Evolutionary conservation across 1,140 invertebrate genomes (phyloP).

Genomic region (Frieseomelitta varia): DNA sequence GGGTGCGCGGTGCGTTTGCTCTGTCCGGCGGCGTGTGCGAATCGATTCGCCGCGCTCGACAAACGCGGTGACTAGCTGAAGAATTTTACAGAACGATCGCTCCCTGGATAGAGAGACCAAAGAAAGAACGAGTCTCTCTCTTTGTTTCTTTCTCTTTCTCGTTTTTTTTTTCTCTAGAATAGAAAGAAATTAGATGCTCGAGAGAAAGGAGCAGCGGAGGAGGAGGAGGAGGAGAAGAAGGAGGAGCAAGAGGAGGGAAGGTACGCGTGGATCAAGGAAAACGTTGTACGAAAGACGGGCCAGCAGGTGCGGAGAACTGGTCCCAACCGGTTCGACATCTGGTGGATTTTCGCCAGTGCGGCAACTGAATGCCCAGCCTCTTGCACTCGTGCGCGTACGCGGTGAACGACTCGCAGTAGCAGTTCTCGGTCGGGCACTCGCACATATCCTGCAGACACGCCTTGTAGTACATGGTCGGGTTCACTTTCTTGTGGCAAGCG

Average conservation of each 20-base stretch:
- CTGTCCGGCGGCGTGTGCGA: neutral
- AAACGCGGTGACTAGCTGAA: constrained; percentile 29
- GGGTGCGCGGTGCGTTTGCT: neutral
- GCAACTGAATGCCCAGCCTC: constrained; percentile 87
- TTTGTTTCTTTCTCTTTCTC: neutral
- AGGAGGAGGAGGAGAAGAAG: neutral
- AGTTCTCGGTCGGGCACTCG: constrained; percentile 90
- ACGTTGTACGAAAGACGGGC: constrained; percentile 16
- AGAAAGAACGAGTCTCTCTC: neutral
- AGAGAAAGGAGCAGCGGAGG: neutral
- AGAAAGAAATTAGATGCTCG: neutral
- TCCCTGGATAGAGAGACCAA: neutral
- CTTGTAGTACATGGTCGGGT: constrained; percentile 90
- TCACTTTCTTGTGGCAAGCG: constrained; percentile 88
- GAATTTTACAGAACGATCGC: neutral
- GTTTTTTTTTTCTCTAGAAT: neutral
- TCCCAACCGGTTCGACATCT: constrained; percentile 82
- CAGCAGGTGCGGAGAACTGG: constrained; percentile 37
- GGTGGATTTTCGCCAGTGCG: constrained; percentile 86
- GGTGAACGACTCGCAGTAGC: constrained; percentile 94
- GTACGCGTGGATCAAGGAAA: constrained; percentile 41
- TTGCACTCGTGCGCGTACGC: constrained; percentile 94
- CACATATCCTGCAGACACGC: constrained; percentile 95
- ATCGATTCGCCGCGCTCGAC: neutral
- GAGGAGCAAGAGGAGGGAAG: too few species aligned